Evolutionary conservation across 2,888 invertebrate genomes (phyloP).

Genomic region (Syrphus vitripennis): DNA sequence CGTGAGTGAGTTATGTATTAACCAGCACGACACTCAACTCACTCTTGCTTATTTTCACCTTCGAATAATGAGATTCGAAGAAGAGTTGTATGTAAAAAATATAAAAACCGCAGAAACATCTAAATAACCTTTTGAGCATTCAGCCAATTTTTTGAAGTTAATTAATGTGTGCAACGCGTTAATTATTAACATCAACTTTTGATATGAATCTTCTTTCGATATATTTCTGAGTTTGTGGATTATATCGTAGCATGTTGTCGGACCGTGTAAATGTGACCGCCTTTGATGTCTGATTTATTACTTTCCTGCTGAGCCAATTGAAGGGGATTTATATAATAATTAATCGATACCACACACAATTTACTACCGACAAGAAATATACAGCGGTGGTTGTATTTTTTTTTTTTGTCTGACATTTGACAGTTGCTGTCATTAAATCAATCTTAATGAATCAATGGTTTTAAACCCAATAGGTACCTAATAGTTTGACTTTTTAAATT

Average conservation of each 20-base stretch:
- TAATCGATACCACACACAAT: slow-evolving; percentile 51
- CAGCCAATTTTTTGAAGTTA: slow-evolving; percentile 10
- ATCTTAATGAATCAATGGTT: slow-evolving; percentile 20
- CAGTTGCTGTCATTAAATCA: slow-evolving; percentile 56
- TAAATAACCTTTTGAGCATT: slow-evolving; percentile 31
- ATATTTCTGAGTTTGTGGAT: not conserved
- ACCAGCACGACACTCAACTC: not conserved
- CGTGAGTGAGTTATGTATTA: slow-evolving; percentile 59
- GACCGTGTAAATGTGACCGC: slow-evolving; percentile 25
- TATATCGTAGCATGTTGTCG: slow-evolving; percentile 18
- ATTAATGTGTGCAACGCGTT: slow-evolving; percentile 56
- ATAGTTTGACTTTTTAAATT: not conserved
- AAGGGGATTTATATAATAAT: slow-evolving; percentile 10
- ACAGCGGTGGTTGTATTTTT: not conserved
- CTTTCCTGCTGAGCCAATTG: slow-evolving; percentile 25
- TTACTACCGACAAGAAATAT: slow-evolving; percentile 5
- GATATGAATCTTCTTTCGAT: slow-evolving; percentile 50
- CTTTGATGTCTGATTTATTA: slow-evolving; percentile 68
- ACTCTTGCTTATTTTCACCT: slow-evolving; percentile 36
- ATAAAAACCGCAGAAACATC: slow-evolving; percentile 31
- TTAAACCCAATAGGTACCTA: not conserved
- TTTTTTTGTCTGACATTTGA: not conserved
- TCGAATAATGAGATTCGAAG: not conserved
- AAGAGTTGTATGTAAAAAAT: not conserved
- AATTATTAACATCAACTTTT: slow-evolving; percentile 60